Base-by-base conservation (phyloP, 2,888 invertebrate genomes). In the Meteorus cinctellus region DNA sequence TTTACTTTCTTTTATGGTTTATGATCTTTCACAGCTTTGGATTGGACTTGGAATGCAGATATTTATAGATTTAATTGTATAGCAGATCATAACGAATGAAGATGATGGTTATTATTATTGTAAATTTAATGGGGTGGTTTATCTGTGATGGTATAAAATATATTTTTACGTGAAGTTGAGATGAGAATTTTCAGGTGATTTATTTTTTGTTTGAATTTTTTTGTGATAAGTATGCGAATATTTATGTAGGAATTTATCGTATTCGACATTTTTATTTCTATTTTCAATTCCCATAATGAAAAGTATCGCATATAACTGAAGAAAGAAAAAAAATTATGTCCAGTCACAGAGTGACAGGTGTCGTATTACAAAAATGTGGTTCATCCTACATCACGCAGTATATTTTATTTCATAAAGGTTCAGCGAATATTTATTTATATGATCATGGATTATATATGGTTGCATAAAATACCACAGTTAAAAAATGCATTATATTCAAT, bases 331-430 rank as follows among this genome's bases (percentile, higher is more conserved):
- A 16, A 48, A n/a, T 16, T n/a, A n/a, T 4, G 16, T 48, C 6
- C 48, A 48, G n/a, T n/a, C 48, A 48, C 48, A 48, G 48, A 48
- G n/a, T 48, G 48, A 48, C 48, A n/a, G 48, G 48, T 48, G 4
- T 48, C n/a, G 4, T 4, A 48, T 48, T 48, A 48, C 48, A 48
- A 48, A n/a, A n/a, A 48, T 48, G 48, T 48, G 48, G 48, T 48
- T 48, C 41, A 41, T 41, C 41, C 41, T 41, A 8, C 8, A 41
- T 41, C 41, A 12, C 41, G 8, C 41, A 41, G 8, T 12, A 12
- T 41, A 41, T 41, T 41, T 10, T 12, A 41, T 41, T 41, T 41
- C 41, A 12, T 10, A 1, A 41, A 41, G 41, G 12, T 8, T 41
- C 41, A 41, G 12, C 8, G 12, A 41, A 41, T 41, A 41, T 41